Conservation (phyloP, 1,140 invertebrate species). For the Philopotamus ludificatus region DNA sequence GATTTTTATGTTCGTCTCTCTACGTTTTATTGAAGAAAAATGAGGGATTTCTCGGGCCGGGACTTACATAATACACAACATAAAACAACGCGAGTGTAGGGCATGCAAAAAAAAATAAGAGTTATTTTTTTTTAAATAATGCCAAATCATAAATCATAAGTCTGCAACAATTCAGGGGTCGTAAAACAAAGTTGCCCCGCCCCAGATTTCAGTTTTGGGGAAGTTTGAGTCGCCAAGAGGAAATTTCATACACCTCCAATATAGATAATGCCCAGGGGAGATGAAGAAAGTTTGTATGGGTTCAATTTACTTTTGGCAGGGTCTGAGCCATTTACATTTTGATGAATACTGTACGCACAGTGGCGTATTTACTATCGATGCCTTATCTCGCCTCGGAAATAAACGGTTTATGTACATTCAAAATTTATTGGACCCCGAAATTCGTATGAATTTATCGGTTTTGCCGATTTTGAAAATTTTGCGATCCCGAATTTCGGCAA, state of each 20-base stretch:
- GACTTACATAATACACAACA: not conserved
- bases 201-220: slow-evolving; percentile 6
- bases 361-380: slow-evolving; percentile 30
- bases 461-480: not conserved
- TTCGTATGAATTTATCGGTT: slow-evolving; percentile 16
- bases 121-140: slow-evolving; percentile 24
- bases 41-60: slow-evolving; percentile 2
- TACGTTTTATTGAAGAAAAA: no score
- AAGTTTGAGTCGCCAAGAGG: slow-evolving; percentile 24
- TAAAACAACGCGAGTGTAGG: not conserved
- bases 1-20: slow-evolving; percentile 12
- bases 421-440: slow-evolving; percentile 11
- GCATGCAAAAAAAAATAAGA: no score
- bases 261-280: slow-evolving; percentile 36
- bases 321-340: slow-evolving; percentile 35
- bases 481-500: not conserved
- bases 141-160: slow-evolving; percentile 32
- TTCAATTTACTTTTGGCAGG: slow-evolving; percentile 36
- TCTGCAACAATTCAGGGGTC: slow-evolving; percentile 14
- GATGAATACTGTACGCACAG: slow-evolving; percentile 23
- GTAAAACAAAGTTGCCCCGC: slow-evolving; percentile 34
- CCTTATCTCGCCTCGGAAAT: slow-evolving; percentile 23
- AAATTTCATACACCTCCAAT: slow-evolving; percentile 31
- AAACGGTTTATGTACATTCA: slow-evolving; percentile 23
- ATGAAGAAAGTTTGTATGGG: slow-evolving; percentile 32